These are phyloP conservation scores for Agonopterix arenella DNA, from an alignment of 2,888 invertebrate species.

Conservation along the genomic window DNA sequence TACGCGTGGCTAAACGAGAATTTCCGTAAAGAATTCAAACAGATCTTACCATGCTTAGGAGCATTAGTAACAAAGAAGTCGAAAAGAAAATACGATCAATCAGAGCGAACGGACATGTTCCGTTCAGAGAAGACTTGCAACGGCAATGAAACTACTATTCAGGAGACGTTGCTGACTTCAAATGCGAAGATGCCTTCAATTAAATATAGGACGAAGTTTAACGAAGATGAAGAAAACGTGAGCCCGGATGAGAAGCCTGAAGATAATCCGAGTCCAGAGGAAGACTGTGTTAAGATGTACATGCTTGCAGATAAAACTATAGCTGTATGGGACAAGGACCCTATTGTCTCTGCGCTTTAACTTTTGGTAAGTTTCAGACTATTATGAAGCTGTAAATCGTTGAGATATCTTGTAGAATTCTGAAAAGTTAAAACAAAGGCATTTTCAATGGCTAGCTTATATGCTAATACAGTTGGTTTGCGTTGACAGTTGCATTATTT, in stretches of 20 bases:
- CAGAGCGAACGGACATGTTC: conserved; percentile 64
- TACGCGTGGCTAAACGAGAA: conserved; percentile 98
- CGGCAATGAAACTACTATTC: conserved; percentile 67
- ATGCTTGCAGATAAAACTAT: conserved; percentile 69
- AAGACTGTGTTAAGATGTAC: conserved; percentile 70
- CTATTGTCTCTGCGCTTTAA: conserved; percentile 66
- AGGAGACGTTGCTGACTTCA: conserved; percentile 63
- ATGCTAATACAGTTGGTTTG: no score
- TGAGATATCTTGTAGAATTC: no score
- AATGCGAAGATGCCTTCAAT: conserved; percentile 57
- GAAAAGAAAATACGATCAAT: conserved; percentile 57
- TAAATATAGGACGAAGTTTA: conserved; percentile 63
- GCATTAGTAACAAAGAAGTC: conserved; percentile 53
- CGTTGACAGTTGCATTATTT: no score
- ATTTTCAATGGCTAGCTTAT: no score
- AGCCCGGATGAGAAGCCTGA: conserved; percentile 69
- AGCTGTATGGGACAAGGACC: conserved; percentile 60
- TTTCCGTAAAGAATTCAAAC: conserved; percentile 92
- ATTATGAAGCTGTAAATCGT: neutral
- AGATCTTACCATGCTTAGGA: conserved; percentile 81
- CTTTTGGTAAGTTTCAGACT: conserved; percentile 10
- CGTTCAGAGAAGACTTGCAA: conserved; percentile 68
- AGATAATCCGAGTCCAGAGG: conserved; percentile 56
- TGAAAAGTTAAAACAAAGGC: no score
- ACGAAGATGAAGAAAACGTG: conserved; percentile 56